phyloP scores from a whole-genome alignment of 2,888 invertebrate species.

The Formica aserva region DNA sequence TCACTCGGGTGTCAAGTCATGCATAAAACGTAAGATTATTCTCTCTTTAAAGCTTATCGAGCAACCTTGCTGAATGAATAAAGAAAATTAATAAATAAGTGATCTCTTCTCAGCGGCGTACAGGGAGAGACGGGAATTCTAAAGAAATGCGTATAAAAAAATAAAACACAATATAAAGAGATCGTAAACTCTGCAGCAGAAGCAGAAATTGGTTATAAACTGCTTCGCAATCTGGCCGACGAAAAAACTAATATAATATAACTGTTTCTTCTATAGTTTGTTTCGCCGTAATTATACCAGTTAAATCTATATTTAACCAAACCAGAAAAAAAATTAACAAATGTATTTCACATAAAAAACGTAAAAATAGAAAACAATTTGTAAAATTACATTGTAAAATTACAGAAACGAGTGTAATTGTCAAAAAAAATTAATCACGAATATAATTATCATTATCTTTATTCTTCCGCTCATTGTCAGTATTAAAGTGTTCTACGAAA shows the following conservation, averaged over 20 bases:
- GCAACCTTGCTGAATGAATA: not conserved
- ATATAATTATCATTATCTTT: not conserved
- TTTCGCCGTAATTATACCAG: not conserved
- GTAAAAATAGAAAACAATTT: not conserved
- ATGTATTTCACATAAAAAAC: not conserved
- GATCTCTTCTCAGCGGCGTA: constrained; percentile 4
- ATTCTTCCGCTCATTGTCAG: not conserved
- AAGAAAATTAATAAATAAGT: constrained; percentile 34
- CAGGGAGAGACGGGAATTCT: not conserved
- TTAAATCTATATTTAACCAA: not conserved
- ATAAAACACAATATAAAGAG: constrained; percentile 12
- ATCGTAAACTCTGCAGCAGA: not conserved
- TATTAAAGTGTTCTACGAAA: not conserved
- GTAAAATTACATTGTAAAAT: not conserved
- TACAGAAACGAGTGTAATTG: not conserved
- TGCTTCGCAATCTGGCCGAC: constrained; percentile 10
- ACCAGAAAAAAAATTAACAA: not conserved
- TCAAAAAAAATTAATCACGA: not conserved
- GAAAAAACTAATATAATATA: constrained; percentile 28
- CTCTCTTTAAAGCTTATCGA: not conserved
- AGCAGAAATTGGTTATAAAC: constrained; percentile 13
- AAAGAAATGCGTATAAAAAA: not conserved
- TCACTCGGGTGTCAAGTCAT: constrained; percentile 20
- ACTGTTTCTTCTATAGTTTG: not conserved
- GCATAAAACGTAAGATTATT: constrained; percentile 4